phyloP scores from a whole-genome alignment of 2,113 vertebrate genomes.

The Oreocharis arfaki region DNA sequence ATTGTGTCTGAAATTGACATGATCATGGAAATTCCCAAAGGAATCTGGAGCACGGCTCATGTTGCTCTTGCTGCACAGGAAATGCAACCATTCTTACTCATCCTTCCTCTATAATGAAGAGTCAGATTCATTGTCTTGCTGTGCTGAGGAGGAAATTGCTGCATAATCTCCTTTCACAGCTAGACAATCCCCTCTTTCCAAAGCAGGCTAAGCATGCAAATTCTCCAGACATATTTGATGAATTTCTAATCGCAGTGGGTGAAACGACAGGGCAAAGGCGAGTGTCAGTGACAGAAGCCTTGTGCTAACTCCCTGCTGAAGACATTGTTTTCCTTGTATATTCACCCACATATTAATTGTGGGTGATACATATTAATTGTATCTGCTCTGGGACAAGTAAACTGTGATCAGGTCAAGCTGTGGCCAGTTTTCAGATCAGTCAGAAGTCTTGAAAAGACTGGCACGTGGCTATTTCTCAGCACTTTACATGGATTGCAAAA shows the following conservation, averaged over 20 bases:
- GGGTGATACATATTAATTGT: neutral
- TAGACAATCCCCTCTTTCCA: conserved; percentile 44
- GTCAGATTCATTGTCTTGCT: conserved; percentile 44
- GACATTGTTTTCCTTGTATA: neutral
- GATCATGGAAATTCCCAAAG: conserved; percentile 23
- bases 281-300: neutral
- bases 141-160: conserved; percentile 53
- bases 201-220: conserved; percentile 34
- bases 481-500: neutral
- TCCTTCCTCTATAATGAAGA: conserved; percentile 51
- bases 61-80: conserved; percentile 22
- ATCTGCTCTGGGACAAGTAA: neutral
- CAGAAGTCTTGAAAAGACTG: neutral
- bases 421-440: neutral
- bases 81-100: conserved; percentile 35
- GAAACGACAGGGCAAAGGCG: neutral
- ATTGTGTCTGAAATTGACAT: neutral
- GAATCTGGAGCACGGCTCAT: neutral
- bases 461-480: neutral
- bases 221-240: conserved; percentile 24
- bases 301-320: neutral
- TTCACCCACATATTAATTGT: neutral
- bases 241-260: conserved; percentile 23
- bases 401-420: neutral
- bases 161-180: conserved; percentile 43